Conservation (phyloP, 2,797 vertebrate genomes). For the Lepus oiostolus region DNA sequence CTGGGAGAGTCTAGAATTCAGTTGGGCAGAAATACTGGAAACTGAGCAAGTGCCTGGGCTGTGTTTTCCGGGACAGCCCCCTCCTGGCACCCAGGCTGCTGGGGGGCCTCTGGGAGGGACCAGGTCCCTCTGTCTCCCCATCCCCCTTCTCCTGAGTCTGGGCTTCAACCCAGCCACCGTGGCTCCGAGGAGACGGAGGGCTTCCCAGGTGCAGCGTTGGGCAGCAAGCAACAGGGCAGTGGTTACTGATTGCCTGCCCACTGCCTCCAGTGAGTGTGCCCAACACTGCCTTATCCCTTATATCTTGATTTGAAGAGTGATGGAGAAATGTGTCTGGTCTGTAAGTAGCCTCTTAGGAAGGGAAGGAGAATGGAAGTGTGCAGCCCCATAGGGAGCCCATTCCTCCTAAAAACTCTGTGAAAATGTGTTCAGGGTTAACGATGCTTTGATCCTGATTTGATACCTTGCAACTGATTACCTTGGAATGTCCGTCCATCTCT, state of each 20-base stretch:
- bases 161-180: background rate
- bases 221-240: background rate
- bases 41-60: background rate
- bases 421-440: constrained; percentile 77
- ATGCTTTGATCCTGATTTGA: constrained; percentile 79
- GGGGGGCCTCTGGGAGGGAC: background rate
- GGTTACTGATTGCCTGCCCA: background rate
- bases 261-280: background rate
- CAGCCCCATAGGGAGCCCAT: constrained; percentile 58
- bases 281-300: background rate
- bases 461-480: constrained; percentile 73
- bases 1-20: background rate
- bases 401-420: constrained; percentile 74
- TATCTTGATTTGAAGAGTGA: constrained; percentile 61
- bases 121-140: background rate
- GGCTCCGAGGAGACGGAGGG: background rate
- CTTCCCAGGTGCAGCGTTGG: background rate
- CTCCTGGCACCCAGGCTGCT: too few relatives aligned
- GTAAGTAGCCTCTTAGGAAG: constrained; percentile 70
- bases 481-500: constrained; percentile 53
- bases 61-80: too few relatives aligned
- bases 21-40: background rate
- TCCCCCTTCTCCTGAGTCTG: background rate
- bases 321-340: constrained; percentile 59
- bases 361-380: constrained; percentile 76